Evolutionary conservation across 2,888 invertebrate species (phyloP).

Genomic region (Trachelus iudaicus): DNA sequence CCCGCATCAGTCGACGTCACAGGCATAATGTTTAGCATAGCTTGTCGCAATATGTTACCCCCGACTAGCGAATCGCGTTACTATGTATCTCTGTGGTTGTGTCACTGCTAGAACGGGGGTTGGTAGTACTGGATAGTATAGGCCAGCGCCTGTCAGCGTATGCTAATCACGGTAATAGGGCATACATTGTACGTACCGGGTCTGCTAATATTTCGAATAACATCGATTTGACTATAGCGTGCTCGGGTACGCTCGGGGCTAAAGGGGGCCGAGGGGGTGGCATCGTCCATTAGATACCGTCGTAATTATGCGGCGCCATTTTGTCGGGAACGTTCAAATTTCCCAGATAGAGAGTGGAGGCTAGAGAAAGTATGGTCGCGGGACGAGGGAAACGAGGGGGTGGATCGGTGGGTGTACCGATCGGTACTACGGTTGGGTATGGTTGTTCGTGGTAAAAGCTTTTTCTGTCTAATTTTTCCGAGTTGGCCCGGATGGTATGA

Average conservation of each 20-base stretch:
- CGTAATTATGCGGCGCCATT: conserved; percentile 40
- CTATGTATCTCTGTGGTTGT: conserved; percentile 30
- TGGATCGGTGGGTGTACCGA: not conserved
- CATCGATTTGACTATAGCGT: conserved; percentile 46
- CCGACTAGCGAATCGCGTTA: conserved; percentile 19
- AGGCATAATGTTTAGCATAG: conserved; percentile 60
- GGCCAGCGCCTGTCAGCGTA: conserved; percentile 56
- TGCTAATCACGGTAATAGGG: conserved; percentile 63
- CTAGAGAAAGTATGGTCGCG: not conserved
- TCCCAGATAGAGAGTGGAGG: not conserved
- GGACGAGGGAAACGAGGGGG: not conserved
- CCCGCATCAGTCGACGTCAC: conserved; percentile 53
- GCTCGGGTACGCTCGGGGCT: conserved; percentile 21
- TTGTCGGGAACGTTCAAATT: not conserved
- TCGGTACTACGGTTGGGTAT: not conserved
- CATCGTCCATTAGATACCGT: conserved; percentile 49
- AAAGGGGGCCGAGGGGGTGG: conserved; percentile 31
- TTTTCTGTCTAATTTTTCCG: not conserved
- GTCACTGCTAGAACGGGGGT: conserved; percentile 25
- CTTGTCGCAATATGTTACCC: conserved; percentile 62
- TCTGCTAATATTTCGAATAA: conserved; percentile 59
- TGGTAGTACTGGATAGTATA: conserved; percentile 32
- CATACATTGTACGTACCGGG: conserved; percentile 49
- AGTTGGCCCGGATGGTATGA: not conserved
- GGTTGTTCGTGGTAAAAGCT: not conserved